Percentiles rank a stretch among this genome's conserved stretches.
Evolutionary conservation across 2,888 invertebrate species (phyloP).

Genomic region (Ramazzottius varieornatus): DNA sequence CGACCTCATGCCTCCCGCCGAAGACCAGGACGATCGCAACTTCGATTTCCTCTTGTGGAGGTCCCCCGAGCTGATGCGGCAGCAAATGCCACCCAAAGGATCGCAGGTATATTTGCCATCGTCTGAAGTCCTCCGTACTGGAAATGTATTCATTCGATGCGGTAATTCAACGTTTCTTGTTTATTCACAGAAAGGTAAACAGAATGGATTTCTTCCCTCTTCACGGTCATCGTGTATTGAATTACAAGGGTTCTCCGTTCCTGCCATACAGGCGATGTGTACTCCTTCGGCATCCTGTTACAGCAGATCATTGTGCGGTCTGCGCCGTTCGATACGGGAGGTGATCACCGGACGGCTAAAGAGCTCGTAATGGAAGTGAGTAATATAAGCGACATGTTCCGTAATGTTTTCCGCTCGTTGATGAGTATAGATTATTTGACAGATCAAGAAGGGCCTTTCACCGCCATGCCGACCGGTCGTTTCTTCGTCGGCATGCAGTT

Average conservation of each 20-base stretch:
- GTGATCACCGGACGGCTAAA: neutral
- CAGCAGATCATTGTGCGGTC: neutral
- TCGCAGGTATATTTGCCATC: no score
- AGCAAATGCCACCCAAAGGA: slow-evolving; percentile 2
- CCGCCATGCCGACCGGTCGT: neutral
- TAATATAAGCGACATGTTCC: neutral
- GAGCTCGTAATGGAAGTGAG: neutral
- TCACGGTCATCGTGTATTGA: no score
- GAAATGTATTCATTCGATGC: no score
- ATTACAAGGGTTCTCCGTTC: no score
- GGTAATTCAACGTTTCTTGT: no score
- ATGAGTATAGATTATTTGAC: neutral
- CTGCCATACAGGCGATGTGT: neutral
- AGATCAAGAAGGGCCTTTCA: neutral
- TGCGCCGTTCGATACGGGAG: neutral
- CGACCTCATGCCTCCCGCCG: neutral
- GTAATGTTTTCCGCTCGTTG: neutral
- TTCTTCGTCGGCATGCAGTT: neutral
- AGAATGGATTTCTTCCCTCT: no score
- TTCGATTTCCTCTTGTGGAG: neutral
- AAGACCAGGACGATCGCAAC: neutral
- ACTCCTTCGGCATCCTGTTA: neutral
- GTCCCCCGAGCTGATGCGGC: neutral
- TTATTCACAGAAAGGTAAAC: no score
- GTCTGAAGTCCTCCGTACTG: no score